A percentile compares a stretch with the other conserved stretches of the same genome.
These are phyloP conservation scores for Leucosticte australis DNA, from an alignment of 2,113 vertebrate species.

Conservation along the genomic window DNA sequence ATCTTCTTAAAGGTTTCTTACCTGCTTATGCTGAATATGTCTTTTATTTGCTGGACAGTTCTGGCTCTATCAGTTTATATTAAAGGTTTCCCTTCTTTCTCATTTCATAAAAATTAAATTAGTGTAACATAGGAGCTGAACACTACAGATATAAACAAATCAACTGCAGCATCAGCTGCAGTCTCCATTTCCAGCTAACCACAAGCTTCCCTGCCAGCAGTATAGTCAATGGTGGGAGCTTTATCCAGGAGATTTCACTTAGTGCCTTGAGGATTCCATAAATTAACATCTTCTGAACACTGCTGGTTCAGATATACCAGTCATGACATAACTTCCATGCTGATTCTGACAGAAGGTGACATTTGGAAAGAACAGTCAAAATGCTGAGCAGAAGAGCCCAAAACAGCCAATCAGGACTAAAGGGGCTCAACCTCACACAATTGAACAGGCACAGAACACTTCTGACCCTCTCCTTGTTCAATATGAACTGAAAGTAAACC, in stretches of 20 bases:
- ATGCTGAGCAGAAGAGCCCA: background rate
- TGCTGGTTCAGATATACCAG: background rate
- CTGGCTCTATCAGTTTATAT: background rate
- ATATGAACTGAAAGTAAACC: background rate
- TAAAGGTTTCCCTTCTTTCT: background rate
- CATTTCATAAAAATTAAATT: background rate
- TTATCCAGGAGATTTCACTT: background rate
- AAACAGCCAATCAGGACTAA: background rate
- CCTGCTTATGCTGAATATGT: background rate
- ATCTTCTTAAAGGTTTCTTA: background rate
- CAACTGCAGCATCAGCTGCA: background rate
- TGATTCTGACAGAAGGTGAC: background rate
- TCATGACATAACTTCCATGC: background rate
- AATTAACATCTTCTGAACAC: background rate
- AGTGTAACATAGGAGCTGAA: background rate
- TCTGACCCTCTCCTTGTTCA: background rate
- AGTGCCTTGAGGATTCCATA: background rate
- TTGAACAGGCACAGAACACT: background rate
- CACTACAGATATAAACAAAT: background rate
- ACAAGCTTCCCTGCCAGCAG: background rate
- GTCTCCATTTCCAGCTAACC: background rate
- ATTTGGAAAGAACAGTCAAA: background rate
- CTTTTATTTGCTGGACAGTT: background rate
- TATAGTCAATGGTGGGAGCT: background rate
- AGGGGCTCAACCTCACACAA: background rate